Evolutionary conservation across 2,113 vertebrate genomes (phyloP).

Genomic region (Zapus hudsonius): DNA sequence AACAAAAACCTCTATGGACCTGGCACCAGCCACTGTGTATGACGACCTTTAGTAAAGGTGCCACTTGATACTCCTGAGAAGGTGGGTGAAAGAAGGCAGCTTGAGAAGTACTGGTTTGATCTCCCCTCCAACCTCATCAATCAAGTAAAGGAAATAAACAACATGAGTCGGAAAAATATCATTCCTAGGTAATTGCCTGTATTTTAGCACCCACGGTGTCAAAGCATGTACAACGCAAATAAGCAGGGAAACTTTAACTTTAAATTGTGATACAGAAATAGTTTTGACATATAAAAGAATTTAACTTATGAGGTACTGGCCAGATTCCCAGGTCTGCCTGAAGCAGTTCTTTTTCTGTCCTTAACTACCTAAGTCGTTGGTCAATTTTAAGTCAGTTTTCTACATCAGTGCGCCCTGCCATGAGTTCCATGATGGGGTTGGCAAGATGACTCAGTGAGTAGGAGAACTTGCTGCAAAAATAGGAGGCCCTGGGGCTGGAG

Average conservation of each 20-base stretch:
- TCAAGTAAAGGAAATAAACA: constrained; percentile 5
- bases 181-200: background rate
- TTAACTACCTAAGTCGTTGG: background rate
- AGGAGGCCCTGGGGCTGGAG: too few relatives aligned
- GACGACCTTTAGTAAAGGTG: background rate
- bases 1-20: background rate
- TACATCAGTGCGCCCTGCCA: background rate
- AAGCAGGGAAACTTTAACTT: background rate
- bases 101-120: background rate
- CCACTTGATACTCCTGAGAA: background rate
- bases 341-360: background rate
- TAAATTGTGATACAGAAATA: background rate
- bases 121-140: background rate
- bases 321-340: background rate
- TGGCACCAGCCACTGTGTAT: background rate
- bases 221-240: background rate
- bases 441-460: too few relatives aligned
- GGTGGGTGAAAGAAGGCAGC: background rate
- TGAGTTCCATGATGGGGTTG: background rate
- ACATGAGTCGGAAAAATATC: background rate
- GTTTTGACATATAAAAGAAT: background rate
- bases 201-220: background rate
- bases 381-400: background rate
- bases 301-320: background rate
- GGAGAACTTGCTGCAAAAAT: too few relatives aligned